phyloP scores from a whole-genome alignment of 2,888 invertebrate genomes.

The Zygaena filipendulae region DNA sequence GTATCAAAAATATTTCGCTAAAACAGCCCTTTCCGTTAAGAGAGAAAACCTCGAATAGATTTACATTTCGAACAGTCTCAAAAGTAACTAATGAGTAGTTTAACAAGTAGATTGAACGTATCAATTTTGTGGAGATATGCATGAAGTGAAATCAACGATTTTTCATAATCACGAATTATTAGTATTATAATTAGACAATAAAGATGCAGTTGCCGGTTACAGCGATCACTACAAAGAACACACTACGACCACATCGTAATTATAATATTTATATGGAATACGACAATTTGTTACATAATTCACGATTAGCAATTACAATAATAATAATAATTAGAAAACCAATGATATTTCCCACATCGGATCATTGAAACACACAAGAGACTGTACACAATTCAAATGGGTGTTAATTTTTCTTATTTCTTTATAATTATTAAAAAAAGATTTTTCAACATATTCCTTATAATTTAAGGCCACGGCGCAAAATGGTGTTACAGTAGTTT shows the following conservation, averaged over 20 bases:
- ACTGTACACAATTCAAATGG: slow-evolving; percentile 46
- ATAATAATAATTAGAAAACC: too few species aligned
- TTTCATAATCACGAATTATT: too few species aligned
- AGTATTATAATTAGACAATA: too few species aligned
- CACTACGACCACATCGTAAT: too few species aligned
- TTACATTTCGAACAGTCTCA: slow-evolving; percentile 66
- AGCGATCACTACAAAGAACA: too few species aligned
- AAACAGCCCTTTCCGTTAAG: slow-evolving; percentile 66
- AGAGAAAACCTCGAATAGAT: slow-evolving; percentile 63
- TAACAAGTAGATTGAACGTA: slow-evolving; percentile 63
- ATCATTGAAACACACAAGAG: too few species aligned
- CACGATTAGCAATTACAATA: slow-evolving; percentile 39
- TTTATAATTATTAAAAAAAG: slow-evolving; percentile 52
- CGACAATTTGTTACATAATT: slow-evolving; percentile 16
- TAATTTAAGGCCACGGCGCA: slow-evolving; percentile 68
- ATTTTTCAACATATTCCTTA: slow-evolving; percentile 59
- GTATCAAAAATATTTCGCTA: slow-evolving; percentile 69
- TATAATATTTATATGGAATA: too few species aligned
- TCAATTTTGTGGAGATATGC: slow-evolving; percentile 59
- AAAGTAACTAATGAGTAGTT: slow-evolving; percentile 62
- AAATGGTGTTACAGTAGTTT: slow-evolving; percentile 67
- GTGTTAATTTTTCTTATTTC: slow-evolving; percentile 29
- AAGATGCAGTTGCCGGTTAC: too few species aligned
- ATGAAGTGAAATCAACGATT: slow-evolving; percentile 56
- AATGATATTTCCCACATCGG: too few species aligned